Evolutionary conservation across 2,888 invertebrate species (phyloP), one percentile per base, ranked within the genome.

Genomic region (Drosophila eohydei): DNA sequence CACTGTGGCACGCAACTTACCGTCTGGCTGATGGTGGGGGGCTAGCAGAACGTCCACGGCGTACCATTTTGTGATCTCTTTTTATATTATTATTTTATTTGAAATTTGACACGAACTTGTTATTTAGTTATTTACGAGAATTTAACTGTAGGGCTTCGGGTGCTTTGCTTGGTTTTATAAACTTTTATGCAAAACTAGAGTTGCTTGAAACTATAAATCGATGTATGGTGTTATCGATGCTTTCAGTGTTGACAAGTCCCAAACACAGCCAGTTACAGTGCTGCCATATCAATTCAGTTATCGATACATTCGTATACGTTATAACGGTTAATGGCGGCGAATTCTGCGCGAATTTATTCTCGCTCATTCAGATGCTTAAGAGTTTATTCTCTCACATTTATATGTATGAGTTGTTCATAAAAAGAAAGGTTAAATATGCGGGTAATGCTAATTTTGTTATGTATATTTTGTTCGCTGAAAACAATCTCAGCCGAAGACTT

Each of bases 1-100:
- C 21, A 46, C 30, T 44, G 26, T 11, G 8, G 32, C 28, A 41
- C 32, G 21, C 38, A 43, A 83, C 79, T 93, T 94, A 95, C 95
- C 95, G 94, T 92, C 95, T 94, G 56, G 94, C 93, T 46, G 95
- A 94, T 83, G 95, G 95, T 68, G 95, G 95, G 71, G 96, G 95
- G 91, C 95, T 95, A 67, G 95, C 95, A 80, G 96, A 95, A 92
- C 96, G 94, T 94, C 96, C 96, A 92, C 96, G 95, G 93, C 96
- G 94, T 92, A 95, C 95, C 96, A 96, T 96, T 90, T 93, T 75
- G 61, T 75, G 60, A 69, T 81, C 59, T 41, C 52, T 38, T 36
- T 14, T 43, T 36, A 63, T 57, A 69, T 71, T 56, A 51, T 71
- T 50, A 54, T 9, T 66, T 52, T 56, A 32, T 46, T 34, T 34